These are phyloP conservation scores for Chrysocyon brachyurus DNA, from an alignment of 2,797 vertebrate genomes.

Conservation along the genomic window DNA sequence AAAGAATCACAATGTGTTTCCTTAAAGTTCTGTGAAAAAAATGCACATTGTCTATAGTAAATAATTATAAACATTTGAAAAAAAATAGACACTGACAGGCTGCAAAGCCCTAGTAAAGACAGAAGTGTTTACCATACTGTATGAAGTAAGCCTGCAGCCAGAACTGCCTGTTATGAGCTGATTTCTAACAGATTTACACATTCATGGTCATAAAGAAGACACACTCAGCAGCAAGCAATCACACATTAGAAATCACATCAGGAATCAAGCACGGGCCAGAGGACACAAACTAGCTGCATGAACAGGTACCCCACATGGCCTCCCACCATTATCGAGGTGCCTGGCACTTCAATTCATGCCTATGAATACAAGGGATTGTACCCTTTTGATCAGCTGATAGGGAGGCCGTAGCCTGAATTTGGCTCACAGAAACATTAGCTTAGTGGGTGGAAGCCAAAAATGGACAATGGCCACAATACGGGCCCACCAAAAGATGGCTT, in stretches of 20 bases:
- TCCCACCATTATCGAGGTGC: background rate
- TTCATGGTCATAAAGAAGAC: background rate
- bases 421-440: background rate
- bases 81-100: background rate
- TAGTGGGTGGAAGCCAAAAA: background rate
- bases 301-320: background rate
- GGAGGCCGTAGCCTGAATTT: background rate
- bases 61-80: background rate
- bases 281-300: background rate
- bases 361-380: background rate
- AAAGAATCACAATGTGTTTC: background rate
- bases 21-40: background rate
- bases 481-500: background rate
- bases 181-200: background rate
- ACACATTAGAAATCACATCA: background rate
- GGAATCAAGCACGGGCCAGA: background rate
- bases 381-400: background rate
- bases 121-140: background rate
- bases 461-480: background rate
- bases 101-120: background rate
- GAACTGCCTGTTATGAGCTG: background rate
- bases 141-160: background rate
- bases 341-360: background rate
- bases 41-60: background rate
- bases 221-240: background rate